Evolutionary conservation across 2,797 vertebrate species (phyloP).

Genomic region (Ceyx erithaca): DNA sequence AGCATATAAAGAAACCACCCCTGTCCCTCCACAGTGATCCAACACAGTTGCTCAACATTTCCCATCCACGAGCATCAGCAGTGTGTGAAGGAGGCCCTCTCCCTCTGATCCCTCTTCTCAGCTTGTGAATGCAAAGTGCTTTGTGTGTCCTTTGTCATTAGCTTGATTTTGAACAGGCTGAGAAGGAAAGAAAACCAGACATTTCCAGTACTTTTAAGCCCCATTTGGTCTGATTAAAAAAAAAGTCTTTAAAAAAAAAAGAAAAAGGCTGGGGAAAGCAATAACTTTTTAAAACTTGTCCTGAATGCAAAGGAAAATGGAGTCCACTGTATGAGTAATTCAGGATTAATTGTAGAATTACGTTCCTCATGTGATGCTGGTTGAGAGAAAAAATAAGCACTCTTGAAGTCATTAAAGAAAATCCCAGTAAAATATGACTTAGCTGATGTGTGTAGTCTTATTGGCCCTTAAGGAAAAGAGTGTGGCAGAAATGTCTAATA

Average conservation of each 20-base stretch:
- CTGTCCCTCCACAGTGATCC: neutral
- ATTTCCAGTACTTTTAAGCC: constrained; percentile 68
- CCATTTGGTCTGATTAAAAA: constrained; percentile 74
- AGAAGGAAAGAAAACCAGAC: constrained; percentile 66
- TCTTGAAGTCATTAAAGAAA: constrained; percentile 48
- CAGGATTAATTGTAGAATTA: constrained; percentile 52
- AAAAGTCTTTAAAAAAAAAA: constrained; percentile 7
- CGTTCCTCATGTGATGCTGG: constrained; percentile 10
- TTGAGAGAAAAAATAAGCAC: constrained; percentile 25
- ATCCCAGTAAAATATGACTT: constrained; percentile 35
- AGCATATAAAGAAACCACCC: neutral
- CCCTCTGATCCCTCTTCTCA: neutral
- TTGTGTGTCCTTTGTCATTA: constrained; percentile 63
- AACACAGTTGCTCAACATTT: neutral
- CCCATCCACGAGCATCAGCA: neutral
- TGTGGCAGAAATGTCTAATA: constrained; percentile 20
- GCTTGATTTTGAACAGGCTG: constrained; percentile 70
- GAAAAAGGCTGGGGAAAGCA: neutral
- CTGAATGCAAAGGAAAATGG: constrained; percentile 33
- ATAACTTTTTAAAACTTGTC: constrained; percentile 45
- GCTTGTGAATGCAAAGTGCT: constrained; percentile 17
- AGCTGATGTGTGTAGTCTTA: constrained; percentile 35
- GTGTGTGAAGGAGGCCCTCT: neutral
- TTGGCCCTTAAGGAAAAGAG: neutral
- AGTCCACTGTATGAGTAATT: constrained; percentile 32